Conservation (phyloP, 1,140 invertebrate genomes). For the Heliconius hewitsoni region DNA sequence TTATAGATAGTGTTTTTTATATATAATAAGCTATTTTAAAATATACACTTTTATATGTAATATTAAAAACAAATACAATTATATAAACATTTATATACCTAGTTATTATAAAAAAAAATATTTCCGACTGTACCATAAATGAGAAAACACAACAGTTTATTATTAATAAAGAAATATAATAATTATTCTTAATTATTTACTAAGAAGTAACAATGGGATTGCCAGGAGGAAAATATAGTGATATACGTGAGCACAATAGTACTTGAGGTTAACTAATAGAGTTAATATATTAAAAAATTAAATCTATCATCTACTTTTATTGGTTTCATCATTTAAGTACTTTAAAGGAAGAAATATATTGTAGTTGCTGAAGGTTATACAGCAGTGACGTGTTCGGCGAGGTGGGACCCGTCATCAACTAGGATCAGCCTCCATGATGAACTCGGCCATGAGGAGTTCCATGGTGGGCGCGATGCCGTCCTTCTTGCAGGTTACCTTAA, state of each 20-base stretch:
- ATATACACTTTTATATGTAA: too few relatives aligned
- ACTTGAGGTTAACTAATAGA: too few relatives aligned
- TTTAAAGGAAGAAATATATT: too few relatives aligned
- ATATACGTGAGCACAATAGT: too few relatives aligned
- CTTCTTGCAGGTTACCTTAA: slow-evolving; percentile 56
- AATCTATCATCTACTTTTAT: too few relatives aligned
- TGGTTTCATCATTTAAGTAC: too few relatives aligned
- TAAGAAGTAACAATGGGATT: not conserved
- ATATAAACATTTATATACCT: too few relatives aligned
- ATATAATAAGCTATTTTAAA: too few relatives aligned
- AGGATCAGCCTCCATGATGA: slow-evolving; percentile 69
- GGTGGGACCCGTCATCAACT: slow-evolving; percentile 4
- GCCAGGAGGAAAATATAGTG: not conserved
- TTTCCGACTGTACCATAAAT: not conserved
- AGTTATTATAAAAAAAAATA: not conserved
- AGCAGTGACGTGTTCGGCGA: not conserved
- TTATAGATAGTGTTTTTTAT: not conserved
- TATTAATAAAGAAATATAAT: not conserved
- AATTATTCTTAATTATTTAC: not conserved
- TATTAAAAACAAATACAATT: too few relatives aligned
- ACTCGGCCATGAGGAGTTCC: slow-evolving; percentile 70
- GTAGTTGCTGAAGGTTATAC: too few relatives aligned
- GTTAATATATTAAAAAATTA: too few relatives aligned
- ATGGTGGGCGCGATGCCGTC: slow-evolving; percentile 65
- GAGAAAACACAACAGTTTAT: not conserved